These are phyloP conservation scores for Tiliacea aurago DNA, from an alignment of 2,888 invertebrate species.

Conservation along the genomic window DNA sequence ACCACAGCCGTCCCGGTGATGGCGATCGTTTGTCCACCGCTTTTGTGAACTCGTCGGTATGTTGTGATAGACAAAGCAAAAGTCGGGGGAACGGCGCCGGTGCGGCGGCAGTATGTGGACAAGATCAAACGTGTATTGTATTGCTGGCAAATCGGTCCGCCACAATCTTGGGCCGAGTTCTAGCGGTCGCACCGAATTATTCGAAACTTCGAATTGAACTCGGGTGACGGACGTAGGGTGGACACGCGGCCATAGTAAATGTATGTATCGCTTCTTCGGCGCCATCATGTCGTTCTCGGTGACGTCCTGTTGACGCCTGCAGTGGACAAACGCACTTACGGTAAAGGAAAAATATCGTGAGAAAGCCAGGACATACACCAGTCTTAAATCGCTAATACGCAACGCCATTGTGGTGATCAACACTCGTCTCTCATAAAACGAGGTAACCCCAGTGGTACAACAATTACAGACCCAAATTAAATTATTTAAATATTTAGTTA, in stretches of 20 bases:
- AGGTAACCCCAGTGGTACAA: background rate
- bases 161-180: background rate
- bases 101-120: background rate
- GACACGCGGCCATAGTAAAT: too few relatives aligned
- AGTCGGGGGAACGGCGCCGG: background rate
- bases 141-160: background rate
- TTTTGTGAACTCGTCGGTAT: background rate
- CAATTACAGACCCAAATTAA: background rate
- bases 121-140: background rate
- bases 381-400: background rate
- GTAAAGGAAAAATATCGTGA: background rate
- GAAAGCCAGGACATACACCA: background rate
- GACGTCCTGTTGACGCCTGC: background rate
- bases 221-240: too few relatives aligned
- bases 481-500: conserved; percentile 13
- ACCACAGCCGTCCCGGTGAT: too few relatives aligned
- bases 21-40: background rate
- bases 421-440: background rate
- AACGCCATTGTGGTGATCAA: background rate
- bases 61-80: background rate
- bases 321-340: background rate
- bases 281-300: background rate
- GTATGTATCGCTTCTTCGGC: too few relatives aligned
- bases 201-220: background rate
- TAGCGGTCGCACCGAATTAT: background rate